Base-by-base conservation (phyloP, 1,140 invertebrate species). In the Panagrolaimus sp. region DNA sequence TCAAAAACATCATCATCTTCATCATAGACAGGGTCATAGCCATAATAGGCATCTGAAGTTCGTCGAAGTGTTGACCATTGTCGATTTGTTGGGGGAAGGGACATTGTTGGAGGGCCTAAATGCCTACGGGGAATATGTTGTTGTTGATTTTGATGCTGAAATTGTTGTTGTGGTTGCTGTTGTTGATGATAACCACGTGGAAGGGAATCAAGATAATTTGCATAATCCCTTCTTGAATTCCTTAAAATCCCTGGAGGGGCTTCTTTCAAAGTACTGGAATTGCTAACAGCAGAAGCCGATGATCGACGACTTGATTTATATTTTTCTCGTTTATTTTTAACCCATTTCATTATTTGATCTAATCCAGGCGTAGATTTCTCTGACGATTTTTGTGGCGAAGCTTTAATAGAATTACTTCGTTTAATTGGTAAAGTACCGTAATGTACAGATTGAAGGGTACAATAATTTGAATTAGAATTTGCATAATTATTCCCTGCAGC, bases 331-430 rank as follows among this genome's bases (percentile, higher is more conserved):
- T 58, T 21, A 14, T 58, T 17, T 58, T 17, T 21, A 58, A 58
- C 10, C 52, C 52, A 58, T 21, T 58, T 58, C 52, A 58, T n/a
- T 12, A 58, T 58, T 28, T 58, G 52, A 58, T 58, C 28, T 28
- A 28, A 21, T 26, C 52, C 52, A 12, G 52, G 52, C 21, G 52
- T 58, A n/a, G 21, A 26, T 28, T 58, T 58, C 52, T 58, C 28
- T 8, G n/a, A n/a, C n/a, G 52, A 38, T 58, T 12, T 28, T 21
- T 7, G 15, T 58, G 21, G 14, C 14, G n/a, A 21, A 26, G 21
- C 21, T 58, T 12, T 21, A 21, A 14, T 28, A 21, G 52, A 58
- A 26, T 21, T 21, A 21, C 4, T 58, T 58, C 52, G 52, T 58
- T 8, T 12, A n/a, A 58, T 26, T 17, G 52, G 52, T 28, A 58